phyloP scores from a whole-genome alignment of 64 coral and sea anemone genomes.

The Anthopleura sola region DNA sequence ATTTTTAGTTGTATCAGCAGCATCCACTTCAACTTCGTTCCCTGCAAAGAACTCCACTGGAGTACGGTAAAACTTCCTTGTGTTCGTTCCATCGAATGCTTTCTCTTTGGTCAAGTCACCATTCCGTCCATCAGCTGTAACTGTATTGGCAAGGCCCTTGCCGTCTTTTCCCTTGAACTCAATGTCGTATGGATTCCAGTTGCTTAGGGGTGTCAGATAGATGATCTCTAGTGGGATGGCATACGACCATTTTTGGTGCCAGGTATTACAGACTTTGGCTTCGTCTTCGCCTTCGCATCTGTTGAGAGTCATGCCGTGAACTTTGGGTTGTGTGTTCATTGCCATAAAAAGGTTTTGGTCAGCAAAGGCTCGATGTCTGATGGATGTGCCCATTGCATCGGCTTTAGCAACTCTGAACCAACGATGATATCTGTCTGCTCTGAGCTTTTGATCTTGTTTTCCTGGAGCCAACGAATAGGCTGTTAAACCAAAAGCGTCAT shows the following conservation, averaged over 20 bases:
- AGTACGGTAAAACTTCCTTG: conserved; percentile 66
- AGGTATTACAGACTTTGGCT: background rate
- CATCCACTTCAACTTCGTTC: conserved; percentile 45
- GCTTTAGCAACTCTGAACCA: conserved; percentile 43
- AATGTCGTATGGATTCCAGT: conserved; percentile 68
- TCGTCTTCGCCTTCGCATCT: conserved; percentile 29
- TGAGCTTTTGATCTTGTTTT: conserved; percentile 27
- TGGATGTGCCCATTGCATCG: conserved; percentile 55
- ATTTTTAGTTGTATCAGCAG: conserved; percentile 78
- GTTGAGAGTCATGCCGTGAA: conserved; percentile 44
- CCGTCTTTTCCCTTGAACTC: conserved; percentile 53
- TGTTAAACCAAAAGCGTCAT: conserved; percentile 47
- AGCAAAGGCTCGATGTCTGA: conserved; percentile 55
- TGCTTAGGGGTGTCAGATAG: conserved; percentile 58
- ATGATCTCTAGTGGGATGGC: conserved; percentile 80
- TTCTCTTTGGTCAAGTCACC: conserved; percentile 55
- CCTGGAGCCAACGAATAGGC: conserved; percentile 52
- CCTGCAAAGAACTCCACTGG: conserved; percentile 79
- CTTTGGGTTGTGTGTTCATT: conserved; percentile 66
- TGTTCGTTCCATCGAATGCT: conserved; percentile 79
- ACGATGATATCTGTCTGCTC: conserved; percentile 64
- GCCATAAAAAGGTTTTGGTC: conserved; percentile 73
- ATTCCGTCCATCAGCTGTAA: conserved; percentile 46
- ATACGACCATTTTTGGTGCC: conserved; percentile 50
- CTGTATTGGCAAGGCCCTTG: conserved; percentile 39